Evolutionary conservation across 2,797 vertebrate species (phyloP), one percentile per base, ranked within the genome.

Genomic region (Gymnothorax javanicus): DNA sequence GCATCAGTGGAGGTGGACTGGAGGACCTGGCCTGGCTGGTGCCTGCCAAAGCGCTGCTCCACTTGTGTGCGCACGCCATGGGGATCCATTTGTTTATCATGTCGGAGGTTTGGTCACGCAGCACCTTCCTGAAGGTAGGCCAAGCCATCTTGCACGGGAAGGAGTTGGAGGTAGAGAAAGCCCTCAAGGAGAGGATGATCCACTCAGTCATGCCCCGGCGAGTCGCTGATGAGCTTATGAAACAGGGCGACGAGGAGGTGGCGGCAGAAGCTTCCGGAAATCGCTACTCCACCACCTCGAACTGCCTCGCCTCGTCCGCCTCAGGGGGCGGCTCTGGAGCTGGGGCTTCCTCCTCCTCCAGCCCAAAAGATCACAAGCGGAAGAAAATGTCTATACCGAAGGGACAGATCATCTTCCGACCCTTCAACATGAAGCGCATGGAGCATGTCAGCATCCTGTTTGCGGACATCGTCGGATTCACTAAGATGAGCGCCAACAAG

Each of bases 61-160:
- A 99, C 86, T 89, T 98, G 81, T 99, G 98, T 56, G 96, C 98
- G 82, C 99, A 99, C 0, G 97, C 96, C 64, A 97, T 99, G 0
- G 99, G 99, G 27, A 96, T 99, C 83, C 99, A 99, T 89, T 94
- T 99, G 69, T 99, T 99, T 93, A 96, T 98, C 94, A 99, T 99
- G 97, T 99, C 98, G 0, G 98, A 99, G 93, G 98, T 99, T 88
- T 96, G 99, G n/a, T 98, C 98, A 0, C 96, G 99, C 87, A 99
- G 98, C 95, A 99, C 98, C 56, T 99, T 99, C 94, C 96, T 99
- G 50, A 99, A 99, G 91, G 98, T 99, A 89, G 99, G 99, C 60
- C 98, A 99, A 89, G 98, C 99, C 27, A 98, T 99, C 92, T 99
- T 99, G 98, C 98, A 99, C 0, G 99, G 98, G 50, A 99, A 99